Evolutionary conservation across 1,140 invertebrate species (phyloP), one percentile per base, ranked within the genome.

Genomic region (Hylaeus anthracinus): DNA sequence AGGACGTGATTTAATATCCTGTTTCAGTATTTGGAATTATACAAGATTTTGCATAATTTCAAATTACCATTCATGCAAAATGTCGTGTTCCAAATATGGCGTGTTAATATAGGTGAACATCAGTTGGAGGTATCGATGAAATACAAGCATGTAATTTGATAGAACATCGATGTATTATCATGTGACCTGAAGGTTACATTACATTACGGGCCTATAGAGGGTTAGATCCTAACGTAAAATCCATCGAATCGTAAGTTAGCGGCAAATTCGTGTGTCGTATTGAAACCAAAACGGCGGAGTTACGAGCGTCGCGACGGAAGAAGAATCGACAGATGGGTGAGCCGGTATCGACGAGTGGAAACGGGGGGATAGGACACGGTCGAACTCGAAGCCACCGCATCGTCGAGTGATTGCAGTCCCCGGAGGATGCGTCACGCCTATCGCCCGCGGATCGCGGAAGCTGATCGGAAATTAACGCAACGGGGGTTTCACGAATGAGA

Each of bases 401-500:
- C 14, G 55, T n/a, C n/a, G 55, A 58, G 55, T 58, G 55, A 58
- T 58, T 43, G 8, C 39, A 14, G 37, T 51, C 37, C 43, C 15
- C n/a, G 43, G 45, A 39, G 61, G 39, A n/a, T 67, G 9, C 15
- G 65, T 48, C 48, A 14, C 45, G 10, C 10, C 48, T 67, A 67
- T 67, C 65, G 26, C 15, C n/a, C 45, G 8, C 43, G 65, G 15
- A 53, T 67, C 69, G 10, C 61, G 72, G 61, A 65, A 74, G 37
- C 45, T 45, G 72, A 63, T 74, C 15, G 72, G 61, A 74, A 74
- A 74, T 74, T 65, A 74, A 64, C 61, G 45, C 72, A 43, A 55
- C 41, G 10, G 12, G 26, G n/a, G n/a, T 74, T 45, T 43, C 45
- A 51, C 45, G 10, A n/a, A 51, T 51, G 48, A 51, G 56, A 12